Conservation (phyloP, 2,888 invertebrate species). For the Hemaris fuciformis region DNA sequence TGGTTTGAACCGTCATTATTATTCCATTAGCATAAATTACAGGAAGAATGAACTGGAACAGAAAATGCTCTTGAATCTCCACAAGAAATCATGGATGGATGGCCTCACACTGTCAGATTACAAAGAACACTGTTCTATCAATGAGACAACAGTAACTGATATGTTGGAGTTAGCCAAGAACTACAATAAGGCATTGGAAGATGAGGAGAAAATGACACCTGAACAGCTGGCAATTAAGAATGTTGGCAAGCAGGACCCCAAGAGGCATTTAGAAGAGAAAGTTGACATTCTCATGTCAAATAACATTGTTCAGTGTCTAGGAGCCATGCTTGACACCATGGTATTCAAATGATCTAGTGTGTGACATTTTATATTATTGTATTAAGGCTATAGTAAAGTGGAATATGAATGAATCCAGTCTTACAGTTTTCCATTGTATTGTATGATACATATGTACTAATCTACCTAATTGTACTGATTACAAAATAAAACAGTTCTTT, state of each 20-base stretch:
- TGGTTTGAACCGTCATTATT: slow-evolving; percentile 98
- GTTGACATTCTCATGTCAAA: slow-evolving; percentile 98
- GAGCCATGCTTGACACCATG: slow-evolving; percentile 94
- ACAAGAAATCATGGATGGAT: slow-evolving; percentile 99
- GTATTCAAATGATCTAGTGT: slow-evolving; percentile 72
- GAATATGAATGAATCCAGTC: slow-evolving; percentile 55
- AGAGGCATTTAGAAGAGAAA: slow-evolving; percentile 99
- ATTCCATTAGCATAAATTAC: slow-evolving; percentile 99
- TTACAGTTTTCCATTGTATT: slow-evolving; percentile 50
- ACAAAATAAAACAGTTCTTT: slow-evolving; percentile 63
- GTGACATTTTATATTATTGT: slow-evolving; percentile 44
- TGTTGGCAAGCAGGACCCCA: slow-evolving; percentile 99
- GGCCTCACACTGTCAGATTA: slow-evolving; percentile 95
- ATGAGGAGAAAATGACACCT: slow-evolving; percentile 99
- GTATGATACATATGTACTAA: slow-evolving; percentile 62
- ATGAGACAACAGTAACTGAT: slow-evolving; percentile 96
- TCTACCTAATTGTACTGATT: slow-evolving; percentile 58
- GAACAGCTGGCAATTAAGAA: slow-evolving; percentile 99
- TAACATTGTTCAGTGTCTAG: slow-evolving; percentile 98
- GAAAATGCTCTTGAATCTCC: slow-evolving; percentile 98
- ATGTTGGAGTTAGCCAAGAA: slow-evolving; percentile 99
- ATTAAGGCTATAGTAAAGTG: slow-evolving; percentile 59
- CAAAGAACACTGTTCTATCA: slow-evolving; percentile 94
- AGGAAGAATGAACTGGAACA: slow-evolving; percentile 99
- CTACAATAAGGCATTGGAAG: slow-evolving; percentile 98